Base-by-base conservation (phyloP, 2,113 vertebrate genomes). In the Bambusicola thoracicus region DNA sequence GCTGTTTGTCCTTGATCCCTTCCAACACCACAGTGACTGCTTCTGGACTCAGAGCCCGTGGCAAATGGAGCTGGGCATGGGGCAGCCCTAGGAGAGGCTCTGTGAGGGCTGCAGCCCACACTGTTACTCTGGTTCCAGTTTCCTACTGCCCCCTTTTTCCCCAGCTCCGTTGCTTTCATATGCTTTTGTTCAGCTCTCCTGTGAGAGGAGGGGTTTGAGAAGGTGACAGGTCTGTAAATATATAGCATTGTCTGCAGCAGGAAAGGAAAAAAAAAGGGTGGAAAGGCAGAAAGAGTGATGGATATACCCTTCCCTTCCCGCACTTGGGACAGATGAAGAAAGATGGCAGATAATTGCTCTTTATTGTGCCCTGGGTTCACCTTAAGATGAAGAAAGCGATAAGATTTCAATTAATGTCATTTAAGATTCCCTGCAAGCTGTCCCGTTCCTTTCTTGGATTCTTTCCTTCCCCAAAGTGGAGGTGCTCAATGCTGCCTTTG, bases 381-480 rank as follows among this genome's bases (percentile, higher is more conserved):
- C 82, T 73, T 51, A 85, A 90, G 79, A 91, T 93, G 75, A 93
- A 94, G 67, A 51, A 81, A 94, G 43, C 46, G 85, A 90, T 94
- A 96, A 91, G 61, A 95, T 95, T 96, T 94, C 95, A 96, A 94
- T 96, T 89, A 91, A 94, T 86, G 95, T 96, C 95, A 90, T 89
- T 93, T 89, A 92, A 81, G 90, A 89, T 94, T 95, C 89, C 72
- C 72, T 61, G 75, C 91, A 95, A 97, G 95, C 87, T 93, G 93
- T 85, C 89, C 95, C 65, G 38, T 2, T 85, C 83, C 91, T 85
- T 91, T 95, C 94, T 81, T 69, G 48, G 87, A 66, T 95, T 44
- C 89, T 77, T 73, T 53, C 87, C 91, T 77, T 43, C 87, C 82
- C 89, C 85, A 62, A 58, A 89, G 61, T 5, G 0, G 19, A 49